Evolutionary conservation across 1,140 invertebrate genomes (phyloP).

Genomic region (Drosophila serrata): DNA sequence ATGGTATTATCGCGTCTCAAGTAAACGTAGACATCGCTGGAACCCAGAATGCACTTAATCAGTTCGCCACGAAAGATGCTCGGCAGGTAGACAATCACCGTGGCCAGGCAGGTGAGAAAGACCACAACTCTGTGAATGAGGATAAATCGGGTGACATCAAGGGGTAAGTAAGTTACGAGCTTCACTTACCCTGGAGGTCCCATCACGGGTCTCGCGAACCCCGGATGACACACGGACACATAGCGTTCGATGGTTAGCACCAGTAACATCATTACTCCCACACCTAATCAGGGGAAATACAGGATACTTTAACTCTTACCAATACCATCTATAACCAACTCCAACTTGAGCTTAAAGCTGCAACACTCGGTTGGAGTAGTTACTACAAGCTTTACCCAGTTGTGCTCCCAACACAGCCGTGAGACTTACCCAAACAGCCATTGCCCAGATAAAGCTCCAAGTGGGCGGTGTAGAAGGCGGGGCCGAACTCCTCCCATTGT

Average conservation of each 20-base stretch:
- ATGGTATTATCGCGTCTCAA: conserved; percentile 87
- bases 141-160: too few relatives aligned
- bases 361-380: too few relatives aligned
- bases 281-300: conserved; percentile 84
- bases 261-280: conserved; percentile 92
- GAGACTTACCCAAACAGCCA: conserved; percentile 88
- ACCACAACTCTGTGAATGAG: conserved; percentile 87
- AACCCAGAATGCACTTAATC: conserved; percentile 86
- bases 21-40: conserved; percentile 86
- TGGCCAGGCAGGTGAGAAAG: conserved; percentile 87
- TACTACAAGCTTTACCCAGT: conserved; percentile 4
- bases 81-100: conserved; percentile 89
- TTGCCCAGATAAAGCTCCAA: conserved; percentile 91
- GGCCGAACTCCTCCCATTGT: conserved; percentile 88
- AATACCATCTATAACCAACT: neutral
- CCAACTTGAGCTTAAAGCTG: conserved; percentile 1
- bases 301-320: neutral
- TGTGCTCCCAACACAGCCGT: neutral
- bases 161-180: too few relatives aligned
- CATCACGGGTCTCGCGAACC: conserved; percentile 87
- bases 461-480: conserved; percentile 91
- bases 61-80: conserved; percentile 88
- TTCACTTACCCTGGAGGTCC: conserved; percentile 87
- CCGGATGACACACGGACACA: conserved; percentile 92
- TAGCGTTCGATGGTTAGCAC: conserved; percentile 93